Conservation (phyloP, 2,888 invertebrate species). For the Dexiosoma caninum region DNA sequence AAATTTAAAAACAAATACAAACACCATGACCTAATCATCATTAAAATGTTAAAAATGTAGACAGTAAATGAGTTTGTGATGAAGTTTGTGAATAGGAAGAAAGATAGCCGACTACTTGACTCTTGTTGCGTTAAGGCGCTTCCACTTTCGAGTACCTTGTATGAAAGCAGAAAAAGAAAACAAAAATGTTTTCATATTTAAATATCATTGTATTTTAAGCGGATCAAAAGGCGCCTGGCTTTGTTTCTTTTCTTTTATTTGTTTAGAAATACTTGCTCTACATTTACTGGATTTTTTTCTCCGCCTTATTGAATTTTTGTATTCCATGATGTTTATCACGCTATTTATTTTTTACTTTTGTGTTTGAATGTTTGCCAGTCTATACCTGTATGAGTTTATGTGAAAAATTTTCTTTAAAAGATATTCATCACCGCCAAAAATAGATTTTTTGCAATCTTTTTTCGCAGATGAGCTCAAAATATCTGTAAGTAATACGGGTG, state of each 20-base stretch:
- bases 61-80: background rate
- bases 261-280: constrained; percentile 38
- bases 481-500: no score
- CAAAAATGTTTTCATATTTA: constrained; percentile 7
- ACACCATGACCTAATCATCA: constrained; percentile 17
- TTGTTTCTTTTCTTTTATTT: constrained; percentile 19
- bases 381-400: constrained; percentile 36
- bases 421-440: constrained; percentile 53
- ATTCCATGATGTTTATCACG: constrained; percentile 51
- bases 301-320: constrained; percentile 4
- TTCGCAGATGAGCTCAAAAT: constrained; percentile 31
- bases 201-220: constrained; percentile 44
- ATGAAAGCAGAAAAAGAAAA: background rate
- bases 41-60: constrained; percentile 48
- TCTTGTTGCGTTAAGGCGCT: constrained; percentile 20
- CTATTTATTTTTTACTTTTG: background rate
- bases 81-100: background rate
- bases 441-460: constrained; percentile 19
- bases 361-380: background rate
- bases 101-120: constrained; percentile 46
- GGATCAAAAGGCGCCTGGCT: constrained; percentile 57
- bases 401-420: constrained; percentile 34
- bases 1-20: constrained; percentile 10
- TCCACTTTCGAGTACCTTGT: background rate
- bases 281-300: background rate